Evolutionary conservation across 2,797 vertebrate genomes (phyloP).

Genomic region (Pseudopleuronectes americanus): DNA sequence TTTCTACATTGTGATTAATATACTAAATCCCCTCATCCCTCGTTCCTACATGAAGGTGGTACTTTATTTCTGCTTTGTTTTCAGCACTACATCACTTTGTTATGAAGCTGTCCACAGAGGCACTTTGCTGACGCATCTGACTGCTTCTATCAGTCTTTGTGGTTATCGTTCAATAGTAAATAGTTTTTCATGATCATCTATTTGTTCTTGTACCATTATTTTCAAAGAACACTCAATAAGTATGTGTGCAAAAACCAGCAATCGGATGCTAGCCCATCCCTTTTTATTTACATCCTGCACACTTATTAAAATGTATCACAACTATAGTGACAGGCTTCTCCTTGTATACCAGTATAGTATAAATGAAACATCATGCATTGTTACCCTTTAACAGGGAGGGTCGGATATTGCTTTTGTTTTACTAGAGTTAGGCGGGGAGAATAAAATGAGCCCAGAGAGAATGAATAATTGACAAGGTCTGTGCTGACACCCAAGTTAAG

Average conservation of each 20-base stretch:
- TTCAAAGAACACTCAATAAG: background rate
- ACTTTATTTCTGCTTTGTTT: no score
- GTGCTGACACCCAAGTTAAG: conserved; percentile 53
- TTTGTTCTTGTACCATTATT: background rate
- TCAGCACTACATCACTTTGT: no score
- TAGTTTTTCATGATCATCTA: no score
- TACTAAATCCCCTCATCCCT: no score
- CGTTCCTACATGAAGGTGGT: no score
- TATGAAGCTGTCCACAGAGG: no score
- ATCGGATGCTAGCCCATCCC: background rate
- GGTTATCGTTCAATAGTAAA: no score
- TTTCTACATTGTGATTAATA: no score
- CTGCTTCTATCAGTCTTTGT: no score
- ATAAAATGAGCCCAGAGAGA: conserved; percentile 35
- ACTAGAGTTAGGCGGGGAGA: conserved; percentile 10
- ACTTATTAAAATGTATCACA: background rate
- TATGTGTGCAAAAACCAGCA: no score
- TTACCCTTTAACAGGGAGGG: background rate
- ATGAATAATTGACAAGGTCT: conserved; percentile 78
- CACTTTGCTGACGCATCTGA: no score
- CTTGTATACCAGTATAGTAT: background rate
- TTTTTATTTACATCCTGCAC: background rate
- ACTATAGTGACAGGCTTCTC: background rate
- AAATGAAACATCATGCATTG: background rate
- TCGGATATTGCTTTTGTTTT: conserved; percentile 12